phyloP scores from a whole-genome alignment of 2,113 vertebrate species.

The Cercocebus atys region DNA sequence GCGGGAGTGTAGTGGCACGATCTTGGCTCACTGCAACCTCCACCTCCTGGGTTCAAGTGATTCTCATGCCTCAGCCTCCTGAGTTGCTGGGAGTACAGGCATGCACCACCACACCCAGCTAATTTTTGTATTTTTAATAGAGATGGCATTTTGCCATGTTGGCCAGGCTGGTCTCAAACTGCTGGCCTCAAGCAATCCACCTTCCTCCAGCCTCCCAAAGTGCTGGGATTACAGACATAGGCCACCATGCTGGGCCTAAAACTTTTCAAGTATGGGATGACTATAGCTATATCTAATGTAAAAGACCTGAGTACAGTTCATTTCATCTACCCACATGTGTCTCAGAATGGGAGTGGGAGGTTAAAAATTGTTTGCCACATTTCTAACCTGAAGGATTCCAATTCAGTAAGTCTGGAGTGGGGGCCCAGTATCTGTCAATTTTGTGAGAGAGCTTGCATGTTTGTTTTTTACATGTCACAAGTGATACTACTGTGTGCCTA shows the following conservation, averaged over 20 bases:
- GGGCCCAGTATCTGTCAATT: background rate
- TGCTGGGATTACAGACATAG: too few species aligned
- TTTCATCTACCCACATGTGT: background rate
- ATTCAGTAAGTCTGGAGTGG: background rate
- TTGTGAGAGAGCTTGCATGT: background rate
- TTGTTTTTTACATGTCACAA: background rate
- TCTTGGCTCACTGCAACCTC: too few species aligned
- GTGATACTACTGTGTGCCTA: background rate
- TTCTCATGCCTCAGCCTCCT: too few species aligned
- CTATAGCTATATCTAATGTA: background rate
- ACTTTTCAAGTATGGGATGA: background rate
- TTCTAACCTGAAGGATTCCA: background rate
- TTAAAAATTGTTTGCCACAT: conserved; percentile 30
- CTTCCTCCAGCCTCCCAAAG: too few species aligned
- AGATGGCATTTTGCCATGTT: too few species aligned
- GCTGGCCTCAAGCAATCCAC: too few species aligned
- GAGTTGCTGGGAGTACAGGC: too few species aligned
- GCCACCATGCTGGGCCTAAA: background rate
- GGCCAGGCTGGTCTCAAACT: too few species aligned
- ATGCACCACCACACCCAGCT: too few species aligned
- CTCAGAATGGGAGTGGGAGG: background rate
- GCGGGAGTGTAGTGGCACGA: too few species aligned
- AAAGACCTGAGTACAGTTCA: background rate
- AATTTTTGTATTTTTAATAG: too few species aligned
- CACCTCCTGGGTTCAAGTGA: too few species aligned